Evolutionary conservation across 2,888 invertebrate species (phyloP), one percentile per base, ranked within the genome.

Genomic region (Chrysina gloriosa): DNA sequence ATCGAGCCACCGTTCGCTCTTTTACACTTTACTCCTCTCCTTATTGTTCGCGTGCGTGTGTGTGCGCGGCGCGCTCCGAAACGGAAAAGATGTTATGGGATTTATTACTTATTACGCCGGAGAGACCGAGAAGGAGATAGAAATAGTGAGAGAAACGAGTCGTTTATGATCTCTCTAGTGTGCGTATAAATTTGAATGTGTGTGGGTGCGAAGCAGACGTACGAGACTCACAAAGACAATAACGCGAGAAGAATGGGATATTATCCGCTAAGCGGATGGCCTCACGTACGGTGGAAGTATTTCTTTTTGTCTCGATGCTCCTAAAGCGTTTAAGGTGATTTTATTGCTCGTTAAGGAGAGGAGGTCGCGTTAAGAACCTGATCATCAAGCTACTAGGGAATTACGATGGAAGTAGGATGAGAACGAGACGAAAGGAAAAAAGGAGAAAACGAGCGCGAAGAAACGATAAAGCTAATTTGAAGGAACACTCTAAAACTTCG

Each of bases 61-160:
- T 36, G 23, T 58, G 23, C 42, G 39, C 27, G 21, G 36, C 11
- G 34, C 16, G 21, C 45, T 29, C 14, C 42, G 39, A 39, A 58
- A 58, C 58, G 58, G 58, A 58, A 58, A 58, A 58, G 42, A 58
- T 58, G 42, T 58, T 58, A 58, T 39, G 39, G 58, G 58, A 58
- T 58, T 58, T 58, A 58, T 58, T 39, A 23, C 58, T 39, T 58
- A 58, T 58, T 58, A 58, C 58, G 58, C 42, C 39, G n/a, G n/a
- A n/a, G n/a, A n/a, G n/a, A n/a, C n/a, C n/a, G n/a, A n/a, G n/a
- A n/a, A n/a, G n/a, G n/a, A n/a, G n/a, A n/a, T n/a, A n/a, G n/a
- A n/a, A n/a, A n/a, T n/a, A n/a, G n/a, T n/a, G n/a, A n/a, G n/a
- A n/a, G n/a, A n/a, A n/a, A n/a, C n/a, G n/a, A n/a, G n/a, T n/a